phyloP scores from a whole-genome alignment of 2,888 invertebrate genomes.

The Drosophila limbata region DNA sequence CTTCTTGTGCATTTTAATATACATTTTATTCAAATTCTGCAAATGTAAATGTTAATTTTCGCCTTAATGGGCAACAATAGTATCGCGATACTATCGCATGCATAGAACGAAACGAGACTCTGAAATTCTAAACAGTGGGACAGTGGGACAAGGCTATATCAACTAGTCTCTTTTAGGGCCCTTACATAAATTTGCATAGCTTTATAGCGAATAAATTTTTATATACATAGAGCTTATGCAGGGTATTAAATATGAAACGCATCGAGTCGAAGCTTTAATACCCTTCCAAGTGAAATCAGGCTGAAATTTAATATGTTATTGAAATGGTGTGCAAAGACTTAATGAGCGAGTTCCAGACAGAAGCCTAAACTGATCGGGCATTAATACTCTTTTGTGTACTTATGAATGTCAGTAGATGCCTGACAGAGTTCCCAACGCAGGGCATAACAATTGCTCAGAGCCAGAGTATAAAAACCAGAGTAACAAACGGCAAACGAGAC shows the following conservation, averaged over 20 bases:
- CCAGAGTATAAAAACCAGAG: conserved; percentile 64
- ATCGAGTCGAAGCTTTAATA: conserved; percentile 10
- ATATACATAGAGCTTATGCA: conserved; percentile 9
- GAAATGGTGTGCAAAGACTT: background rate
- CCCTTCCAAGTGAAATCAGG: background rate
- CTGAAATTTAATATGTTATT: background rate
- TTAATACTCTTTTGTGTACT: conserved; percentile 42
- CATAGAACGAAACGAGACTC: background rate
- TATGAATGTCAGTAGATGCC: conserved; percentile 26
- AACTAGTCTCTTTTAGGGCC: conserved; percentile 27
- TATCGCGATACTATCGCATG: conserved; percentile 17
- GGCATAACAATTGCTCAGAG: conserved; percentile 50
- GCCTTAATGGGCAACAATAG: conserved; percentile 6
- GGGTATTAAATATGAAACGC: conserved; percentile 13
- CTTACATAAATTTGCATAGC: conserved; percentile 50
- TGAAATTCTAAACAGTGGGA: background rate
- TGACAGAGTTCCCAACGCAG: conserved; percentile 45
- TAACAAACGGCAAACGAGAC: conserved; percentile 54
- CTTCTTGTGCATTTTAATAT: background rate
- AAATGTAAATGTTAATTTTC: conserved; percentile 15
- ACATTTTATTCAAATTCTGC: background rate
- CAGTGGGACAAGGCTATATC: conserved; percentile 11
- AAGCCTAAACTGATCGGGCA: conserved; percentile 34
- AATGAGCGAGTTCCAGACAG: conserved; percentile 8
- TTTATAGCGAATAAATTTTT: conserved; percentile 18